These are phyloP conservation scores for Cantharis rufa DNA, from an alignment of 2,888 invertebrate genomes.

Conservation along the genomic window DNA sequence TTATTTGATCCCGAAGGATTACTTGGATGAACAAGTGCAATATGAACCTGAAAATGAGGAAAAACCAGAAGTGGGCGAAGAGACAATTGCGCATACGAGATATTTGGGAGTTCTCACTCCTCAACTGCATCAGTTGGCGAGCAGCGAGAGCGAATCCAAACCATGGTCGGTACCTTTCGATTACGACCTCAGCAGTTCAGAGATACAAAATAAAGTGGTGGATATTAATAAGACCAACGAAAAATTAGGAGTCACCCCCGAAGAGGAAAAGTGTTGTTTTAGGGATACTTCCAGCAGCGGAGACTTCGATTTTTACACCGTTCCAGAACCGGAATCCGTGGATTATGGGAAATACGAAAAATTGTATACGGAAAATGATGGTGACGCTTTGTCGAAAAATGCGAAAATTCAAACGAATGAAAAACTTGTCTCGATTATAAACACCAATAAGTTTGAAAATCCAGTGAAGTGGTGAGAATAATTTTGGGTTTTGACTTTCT, in stretches of 20 bases:
- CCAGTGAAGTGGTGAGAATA: neutral
- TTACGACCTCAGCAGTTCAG: constrained; percentile 45
- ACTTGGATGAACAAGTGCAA: neutral
- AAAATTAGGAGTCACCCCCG: neutral
- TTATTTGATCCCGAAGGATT: neutral
- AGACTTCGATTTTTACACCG: constrained; percentile 13
- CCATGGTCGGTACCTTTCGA: constrained; percentile 48
- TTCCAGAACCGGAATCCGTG: constrained; percentile 7
- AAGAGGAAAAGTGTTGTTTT: constrained; percentile 1
- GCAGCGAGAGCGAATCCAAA: constrained; percentile 40
- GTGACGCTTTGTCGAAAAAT: constrained; percentile 6
- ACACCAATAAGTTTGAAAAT: constrained; percentile 11
- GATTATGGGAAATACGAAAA: constrained; percentile 7
- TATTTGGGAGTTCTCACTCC: constrained; percentile 44
- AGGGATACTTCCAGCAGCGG: neutral
- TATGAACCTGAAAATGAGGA: neutral
- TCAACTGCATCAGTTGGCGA: constrained; percentile 44
- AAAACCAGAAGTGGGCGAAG: neutral
- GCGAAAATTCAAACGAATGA: constrained; percentile 17
- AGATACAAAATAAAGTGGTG: constrained; percentile 30
- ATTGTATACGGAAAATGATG: neutral
- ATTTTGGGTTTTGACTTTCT: neutral
- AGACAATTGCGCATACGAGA: constrained; percentile 36
- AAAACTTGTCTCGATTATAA: constrained; percentile 2
- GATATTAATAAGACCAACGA: neutral